Percentiles rank a stretch among this genome's conserved stretches.
Conservation (phyloP, 1,140 invertebrate species). For the Sarcophaga peregrina region DNA sequence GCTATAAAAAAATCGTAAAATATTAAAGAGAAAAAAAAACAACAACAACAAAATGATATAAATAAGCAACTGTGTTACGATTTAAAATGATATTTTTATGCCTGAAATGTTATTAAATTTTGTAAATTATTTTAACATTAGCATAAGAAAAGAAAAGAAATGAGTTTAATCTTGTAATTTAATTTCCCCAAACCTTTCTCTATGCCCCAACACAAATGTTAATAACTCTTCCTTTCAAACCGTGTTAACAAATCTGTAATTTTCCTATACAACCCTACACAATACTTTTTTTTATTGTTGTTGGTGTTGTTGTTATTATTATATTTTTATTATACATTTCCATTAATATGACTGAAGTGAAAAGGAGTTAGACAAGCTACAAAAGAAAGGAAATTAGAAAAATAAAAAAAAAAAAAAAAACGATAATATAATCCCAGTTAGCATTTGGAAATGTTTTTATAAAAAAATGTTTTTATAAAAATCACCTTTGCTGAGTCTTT, state of each 20-base stretch:
- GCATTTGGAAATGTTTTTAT: too few relatives aligned
- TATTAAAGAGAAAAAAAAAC: neutral
- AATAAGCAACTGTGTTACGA: neutral
- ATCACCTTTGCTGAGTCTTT: too few relatives aligned
- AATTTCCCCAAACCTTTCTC: conserved; percentile 37
- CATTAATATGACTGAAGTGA: conserved; percentile 28
- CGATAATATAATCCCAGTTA: too few relatives aligned
- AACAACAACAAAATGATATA: neutral
- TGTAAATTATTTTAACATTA: conserved; percentile 1
- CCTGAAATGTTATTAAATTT: neutral
- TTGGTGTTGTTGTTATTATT: neutral
- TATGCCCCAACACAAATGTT: neutral
- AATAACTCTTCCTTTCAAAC: conserved; percentile 34
- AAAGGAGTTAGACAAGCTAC: neutral
- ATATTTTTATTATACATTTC: neutral
- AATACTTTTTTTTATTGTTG: too few relatives aligned
- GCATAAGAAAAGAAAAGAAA: neutral
- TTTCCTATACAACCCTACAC: conserved; percentile 25
- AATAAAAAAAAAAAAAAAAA: conserved; percentile 7
- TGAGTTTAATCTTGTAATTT: conserved; percentile 20
- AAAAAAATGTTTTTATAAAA: too few relatives aligned
- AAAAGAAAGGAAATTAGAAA: conserved; percentile 10
- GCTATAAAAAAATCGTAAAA: neutral
- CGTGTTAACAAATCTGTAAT: conserved; percentile 35
- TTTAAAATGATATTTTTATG: neutral